Evolutionary conservation across 2,888 invertebrate species (phyloP), one percentile per base, ranked within the genome.

Genomic region (Hydraecia micacea): DNA sequence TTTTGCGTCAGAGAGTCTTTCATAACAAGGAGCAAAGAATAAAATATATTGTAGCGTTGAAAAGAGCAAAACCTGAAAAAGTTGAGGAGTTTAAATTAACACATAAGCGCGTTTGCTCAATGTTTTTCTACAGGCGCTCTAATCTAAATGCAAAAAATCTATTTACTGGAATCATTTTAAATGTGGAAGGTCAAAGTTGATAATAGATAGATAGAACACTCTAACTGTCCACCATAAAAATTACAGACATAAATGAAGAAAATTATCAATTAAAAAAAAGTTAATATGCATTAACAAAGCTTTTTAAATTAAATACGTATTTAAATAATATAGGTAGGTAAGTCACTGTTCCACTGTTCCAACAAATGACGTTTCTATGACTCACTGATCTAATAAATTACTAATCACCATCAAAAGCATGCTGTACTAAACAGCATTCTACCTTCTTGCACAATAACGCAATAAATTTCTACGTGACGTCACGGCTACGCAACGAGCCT

Each of bases 401-500:
- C 32, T 70, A 60, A 71, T 58, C 6, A 49, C 21, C 21, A 32
- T 55, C 18, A 46, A 70, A 66, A 75, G n/a, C 42, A 75, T 80
- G 65, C 18, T 66, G 32, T 75, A 42, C 52, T n/a, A 32, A 69
- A 66, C 42, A 81, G 65, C 63, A 73, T 77, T 81, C 52, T 77
- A 79, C 70, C 77, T 78, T 76, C 71, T 76, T 80, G 77, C 84
- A 82, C 79, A 83, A 65, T 80, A 73, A 78, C 79, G 79, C 77
- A 81, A 79, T 84, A 79, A 75, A 81, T 77, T 84, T 80, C 77
- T 76, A 75, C 28, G 73, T 78, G 78, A 83, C 83, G 79, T 86
- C 83, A 85, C 67, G 55, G n/a, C 75, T 75, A 90, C 90, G 89
- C 89, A 86, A 86, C 77, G 74, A 88, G 86, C 86, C 78, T 88